Conservation (phyloP, 2,797 vertebrate genomes). For the Podarcis siculus region DNA sequence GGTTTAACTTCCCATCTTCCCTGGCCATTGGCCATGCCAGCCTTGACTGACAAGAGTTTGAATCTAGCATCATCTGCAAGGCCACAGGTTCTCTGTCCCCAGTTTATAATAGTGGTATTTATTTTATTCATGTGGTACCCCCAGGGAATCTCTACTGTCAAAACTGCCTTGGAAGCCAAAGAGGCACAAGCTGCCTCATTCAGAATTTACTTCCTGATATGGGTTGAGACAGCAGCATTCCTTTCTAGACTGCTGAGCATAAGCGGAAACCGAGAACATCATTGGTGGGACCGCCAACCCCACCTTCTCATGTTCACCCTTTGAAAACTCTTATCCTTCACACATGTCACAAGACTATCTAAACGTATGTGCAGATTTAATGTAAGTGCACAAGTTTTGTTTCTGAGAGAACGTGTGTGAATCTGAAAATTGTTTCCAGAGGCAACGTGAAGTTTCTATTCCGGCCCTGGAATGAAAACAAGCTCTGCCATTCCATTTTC, state of each 20-base stretch:
- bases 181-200: too few relatives aligned
- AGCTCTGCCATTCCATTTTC: background rate
- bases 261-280: background rate
- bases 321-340: background rate
- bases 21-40: too few relatives aligned
- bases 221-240: background rate
- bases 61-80: too few relatives aligned
- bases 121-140: background rate
- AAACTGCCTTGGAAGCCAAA: background rate
- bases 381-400: too few relatives aligned
- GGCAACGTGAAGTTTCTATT: background rate
- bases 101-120: too few relatives aligned
- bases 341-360: background rate
- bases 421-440: background rate
- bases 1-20: too few relatives aligned
- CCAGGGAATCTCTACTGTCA: background rate
- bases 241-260: background rate
- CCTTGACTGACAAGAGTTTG: too few relatives aligned
- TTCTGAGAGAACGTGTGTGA: background rate
- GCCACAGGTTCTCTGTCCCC: too few relatives aligned
- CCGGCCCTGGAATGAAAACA: background rate
- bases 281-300: background rate
- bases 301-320: background rate
- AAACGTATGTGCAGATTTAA: background rate
- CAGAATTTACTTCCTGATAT: background rate